Evolutionary conservation across 2,888 invertebrate genomes (phyloP), one percentile per base, ranked within the genome.

Genomic region (Cremastinae sp.): DNA sequence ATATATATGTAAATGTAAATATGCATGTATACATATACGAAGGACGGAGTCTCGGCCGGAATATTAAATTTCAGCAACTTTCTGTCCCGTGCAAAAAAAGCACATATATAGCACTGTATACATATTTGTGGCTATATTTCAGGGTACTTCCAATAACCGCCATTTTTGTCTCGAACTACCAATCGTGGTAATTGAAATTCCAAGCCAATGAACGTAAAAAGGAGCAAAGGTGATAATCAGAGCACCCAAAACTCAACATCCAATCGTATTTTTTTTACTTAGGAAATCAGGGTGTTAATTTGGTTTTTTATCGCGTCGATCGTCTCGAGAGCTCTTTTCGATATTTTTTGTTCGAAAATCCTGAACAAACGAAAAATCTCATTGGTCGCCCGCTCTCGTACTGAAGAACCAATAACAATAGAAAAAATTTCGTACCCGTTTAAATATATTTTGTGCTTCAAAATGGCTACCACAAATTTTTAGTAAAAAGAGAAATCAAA

Each of bases 401-500:
- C 20, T 14, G 35, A 14, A 37, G 47, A 49, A 61, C 76, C 76
- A 76, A 76, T 73, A 53, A 28, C 45, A 10, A 39, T n/a, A n/a
- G n/a, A n/a, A n/a, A n/a, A n/a, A n/a, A n/a, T n/a, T n/a, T n/a
- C n/a, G n/a, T n/a, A n/a, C n/a, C n/a, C n/a, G n/a, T n/a, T n/a
- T n/a, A n/a, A n/a, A n/a, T n/a, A n/a, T n/a, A n/a, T n/a, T n/a
- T n/a, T n/a, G n/a, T n/a, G n/a, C n/a, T n/a, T n/a, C 51, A 69
- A 69, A 28, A 73, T 75, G 59, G 41, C 59, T 14, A 14, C 18
- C 20, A 8, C 12, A 22, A 51, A 56, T 22, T 12, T 39, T 65
- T 72, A 47, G 65, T 51, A 64, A 73, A 65, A 64, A 69, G 76
- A 76, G 72, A 73, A 69, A 76, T 76, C 73, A 69, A 59, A 73